Conservation (phyloP, 2,113 vertebrate genomes). For the Phyllopteryx taeniolatus region DNA sequence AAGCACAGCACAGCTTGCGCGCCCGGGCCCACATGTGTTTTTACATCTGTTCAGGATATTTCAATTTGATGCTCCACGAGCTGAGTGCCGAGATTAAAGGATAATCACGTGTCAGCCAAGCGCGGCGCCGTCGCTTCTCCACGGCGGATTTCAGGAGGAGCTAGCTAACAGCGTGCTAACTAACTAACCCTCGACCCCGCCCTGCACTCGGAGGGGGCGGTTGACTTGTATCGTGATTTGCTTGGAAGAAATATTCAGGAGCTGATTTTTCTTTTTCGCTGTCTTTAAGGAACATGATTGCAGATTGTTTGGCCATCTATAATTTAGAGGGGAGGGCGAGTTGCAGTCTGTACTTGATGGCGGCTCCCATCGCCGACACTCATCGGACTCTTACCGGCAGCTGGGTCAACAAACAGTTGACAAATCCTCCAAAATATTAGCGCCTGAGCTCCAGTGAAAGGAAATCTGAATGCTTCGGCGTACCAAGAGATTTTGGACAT, state of each 20-base stretch:
- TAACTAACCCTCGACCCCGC: constrained; percentile 12
- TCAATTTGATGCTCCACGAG: constrained; percentile 94
- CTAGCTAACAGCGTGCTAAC: constrained; percentile 48
- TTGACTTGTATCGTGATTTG: constrained; percentile 62
- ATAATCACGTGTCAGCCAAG: constrained; percentile 77
- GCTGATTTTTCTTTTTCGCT: constrained; percentile 57
- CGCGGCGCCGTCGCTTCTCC: constrained; percentile 72
- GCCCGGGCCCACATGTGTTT: constrained; percentile 91
- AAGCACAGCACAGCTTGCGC: constrained; percentile 88
- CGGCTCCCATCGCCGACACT: constrained; percentile 6
- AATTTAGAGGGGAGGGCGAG: constrained; percentile 65
- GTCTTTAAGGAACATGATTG: constrained; percentile 78
- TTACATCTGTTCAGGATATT: constrained; percentile 99
- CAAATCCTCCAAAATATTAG: no score
- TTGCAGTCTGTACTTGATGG: constrained; percentile 47
- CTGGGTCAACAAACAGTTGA: neutral
- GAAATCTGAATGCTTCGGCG: no score
- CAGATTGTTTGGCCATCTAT: constrained; percentile 74
- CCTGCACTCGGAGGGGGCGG: constrained; percentile 35
- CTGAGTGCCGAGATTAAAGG: constrained; percentile 88
- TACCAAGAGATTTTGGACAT: no score
- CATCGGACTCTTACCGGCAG: neutral
- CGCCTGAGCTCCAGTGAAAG: no score
- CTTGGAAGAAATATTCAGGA: constrained; percentile 79
- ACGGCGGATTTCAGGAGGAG: constrained; percentile 60